Base-by-base conservation (phyloP, 2,888 invertebrate species). In the Lagria hirta region DNA sequence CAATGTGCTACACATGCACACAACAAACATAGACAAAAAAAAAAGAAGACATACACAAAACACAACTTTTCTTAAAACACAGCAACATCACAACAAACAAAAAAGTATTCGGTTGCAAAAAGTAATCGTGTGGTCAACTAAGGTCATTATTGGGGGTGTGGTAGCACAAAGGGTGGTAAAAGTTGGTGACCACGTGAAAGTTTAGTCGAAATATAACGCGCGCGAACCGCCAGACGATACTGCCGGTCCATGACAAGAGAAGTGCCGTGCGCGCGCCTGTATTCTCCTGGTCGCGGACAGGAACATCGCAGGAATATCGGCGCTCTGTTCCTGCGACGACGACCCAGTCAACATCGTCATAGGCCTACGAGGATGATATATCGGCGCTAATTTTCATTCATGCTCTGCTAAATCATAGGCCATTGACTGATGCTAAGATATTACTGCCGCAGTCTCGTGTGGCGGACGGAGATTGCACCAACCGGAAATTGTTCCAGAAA, bases 211-310 rank as follows among this genome's bases (percentile, higher is more conserved):
- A 44, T 51, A 51, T 51, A n/a, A 47, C 45, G 49, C 54, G 54
- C 49, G 51, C 51, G 54, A 44, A 54, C 43, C 40, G 45, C 49
- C 35, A 48, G 47, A 44, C 52, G 40, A 52, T 49, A 52, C 52
- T 52, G 38, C 43, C 52, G 52, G 49, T 52, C 52, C 50, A 52
- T 47, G 52, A 47, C 37, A 32, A 36, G 44, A 36, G 46, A 30
- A 29, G 28, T 30, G 41, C 35, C 29, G 21, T 52, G 52, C 52
- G 52, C 52, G 48, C 52, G 52, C 44, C 32, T 33, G 34, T 50
- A 41, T 50, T 51, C 51, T 53, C 48, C 46, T 48, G 43, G 48
- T 43, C 40, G 36, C 36, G 30, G n/a, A n/a, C n/a, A n/a, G n/a
- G n/a, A n/a, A n/a, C n/a, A n/a, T 40, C 43, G 47, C 48, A 42